These are phyloP conservation scores for Rhamnusium bicolor DNA, from an alignment of 2,888 invertebrate species.

Conservation along the genomic window DNA sequence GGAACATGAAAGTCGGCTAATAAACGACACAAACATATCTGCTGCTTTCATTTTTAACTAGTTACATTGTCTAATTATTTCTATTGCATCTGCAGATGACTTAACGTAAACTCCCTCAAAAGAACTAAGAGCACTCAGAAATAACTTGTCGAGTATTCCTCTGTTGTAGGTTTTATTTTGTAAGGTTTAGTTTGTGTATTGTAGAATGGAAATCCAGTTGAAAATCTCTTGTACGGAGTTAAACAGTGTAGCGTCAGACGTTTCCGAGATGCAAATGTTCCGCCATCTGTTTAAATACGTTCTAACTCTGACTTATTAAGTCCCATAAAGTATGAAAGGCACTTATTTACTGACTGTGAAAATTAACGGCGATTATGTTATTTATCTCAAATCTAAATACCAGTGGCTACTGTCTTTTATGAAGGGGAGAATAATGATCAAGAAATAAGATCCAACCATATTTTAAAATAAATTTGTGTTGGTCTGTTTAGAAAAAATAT, in stretches of 20 bases:
- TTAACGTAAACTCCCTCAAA: background rate
- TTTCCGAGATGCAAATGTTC: constrained; percentile 32
- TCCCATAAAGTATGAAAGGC: constrained; percentile 28
- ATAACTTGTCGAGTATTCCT: constrained; percentile 8
- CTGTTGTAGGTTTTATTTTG: constrained; percentile 14
- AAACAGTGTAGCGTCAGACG: constrained; percentile 22
- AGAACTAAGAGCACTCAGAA: background rate
- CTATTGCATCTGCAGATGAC: background rate
- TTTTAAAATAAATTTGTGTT: too few species aligned
- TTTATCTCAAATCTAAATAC: constrained; percentile 10
- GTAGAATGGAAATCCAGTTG: constrained; percentile 7
- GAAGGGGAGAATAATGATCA: too few species aligned
- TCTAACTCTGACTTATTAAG: constrained; percentile 24
- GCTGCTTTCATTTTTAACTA: background rate
- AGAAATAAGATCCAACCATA: too few species aligned
- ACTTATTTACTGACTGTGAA: constrained; percentile 28
- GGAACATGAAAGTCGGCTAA: too few species aligned
- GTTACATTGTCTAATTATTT: background rate
- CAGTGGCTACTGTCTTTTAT: background rate
- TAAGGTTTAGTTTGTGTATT: background rate
- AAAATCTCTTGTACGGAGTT: constrained; percentile 10
- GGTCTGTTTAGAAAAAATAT: too few species aligned
- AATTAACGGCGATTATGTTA: constrained; percentile 24
- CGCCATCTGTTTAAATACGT: constrained; percentile 33
- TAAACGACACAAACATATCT: background rate